Percentiles rank a stretch among this genome's conserved stretches.
Evolutionary conservation across 2,888 invertebrate genomes (phyloP).

Genomic region (Eupithecia insigniata): DNA sequence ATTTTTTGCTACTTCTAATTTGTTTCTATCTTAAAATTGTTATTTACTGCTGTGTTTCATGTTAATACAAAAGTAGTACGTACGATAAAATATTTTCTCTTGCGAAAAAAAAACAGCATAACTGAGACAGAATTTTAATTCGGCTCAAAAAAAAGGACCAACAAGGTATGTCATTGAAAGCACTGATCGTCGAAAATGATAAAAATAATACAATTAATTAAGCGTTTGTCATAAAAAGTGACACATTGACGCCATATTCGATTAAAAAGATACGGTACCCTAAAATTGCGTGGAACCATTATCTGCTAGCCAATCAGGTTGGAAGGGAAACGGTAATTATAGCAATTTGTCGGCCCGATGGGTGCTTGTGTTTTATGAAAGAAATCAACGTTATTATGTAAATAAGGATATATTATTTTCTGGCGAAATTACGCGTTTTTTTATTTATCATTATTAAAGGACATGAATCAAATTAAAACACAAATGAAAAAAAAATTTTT

Average conservation of each 20-base stretch:
- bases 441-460: neutral
- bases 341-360: slow-evolving; percentile 69
- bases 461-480: neutral
- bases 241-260: slow-evolving; percentile 62
- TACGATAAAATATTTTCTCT: no score
- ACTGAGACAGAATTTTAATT: neutral
- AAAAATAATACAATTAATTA: slow-evolving; percentile 61
- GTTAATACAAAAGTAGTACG: no score
- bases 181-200: slow-evolving; percentile 39
- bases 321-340: slow-evolving; percentile 65
- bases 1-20: no score
- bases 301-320: slow-evolving; percentile 56
- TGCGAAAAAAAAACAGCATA: no score
- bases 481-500: neutral
- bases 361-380: slow-evolving; percentile 37
- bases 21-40: no score
- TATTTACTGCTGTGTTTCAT: no score
- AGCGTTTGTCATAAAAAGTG: slow-evolving; percentile 62
- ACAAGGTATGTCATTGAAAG: neutral
- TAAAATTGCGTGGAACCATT: slow-evolving; percentile 65
- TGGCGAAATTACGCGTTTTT: neutral
- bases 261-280: slow-evolving; percentile 64
- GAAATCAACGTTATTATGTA: slow-evolving; percentile 24
- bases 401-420: slow-evolving; percentile 4
- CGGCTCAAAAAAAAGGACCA: neutral